Evolutionary conservation across 2,888 invertebrate species (phyloP), one percentile per base, ranked within the genome.

Genomic region (Synanthedon andrenaeformis): DNA sequence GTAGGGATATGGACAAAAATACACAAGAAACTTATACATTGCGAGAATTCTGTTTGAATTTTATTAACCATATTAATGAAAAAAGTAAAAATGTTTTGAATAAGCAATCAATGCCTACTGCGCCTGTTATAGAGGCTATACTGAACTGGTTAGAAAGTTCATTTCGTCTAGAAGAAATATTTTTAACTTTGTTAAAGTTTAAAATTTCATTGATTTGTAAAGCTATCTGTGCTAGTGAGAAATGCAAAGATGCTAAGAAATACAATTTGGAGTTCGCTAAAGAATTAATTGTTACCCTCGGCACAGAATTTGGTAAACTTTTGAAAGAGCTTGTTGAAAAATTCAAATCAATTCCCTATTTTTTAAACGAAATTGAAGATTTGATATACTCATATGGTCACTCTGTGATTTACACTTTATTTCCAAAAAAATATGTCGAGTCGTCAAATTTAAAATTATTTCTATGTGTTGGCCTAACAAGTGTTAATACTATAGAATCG

Each of bases 171-270:
- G 54, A 66, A 42, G 62, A 68, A 51, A 62, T 62, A 14, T 74
- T 73, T 54, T 56, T 62, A 6, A 41, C 53, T n/a, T 14, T 64
- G n/a, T 75, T 71, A 76, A 55, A 63, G 11, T 56, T 74, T 48
- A 53, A 58, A 35, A 49, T 74, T 5, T 55, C 59, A 10, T 54
- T 63, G 13, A 54, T 53, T 5, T 61, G 64, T 52, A 63, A 62
- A 53, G 54, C 59, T 4, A 51, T 62, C 12, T 52, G 58, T 8
- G 54, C 56, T 1, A n/a, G 14, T 45, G 14, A 45, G n/a, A 45
- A 8, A 45, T 14, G 11, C 12, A 35, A 35, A 35, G 35, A 45
- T 13, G 14, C 45, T 13, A 45, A 45, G 8, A 4, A 45, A 4
- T 45, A 3, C n/a, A 45, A 1, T 13, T 45, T 45, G 53, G 42